Percentiles rank a stretch among this genome's conserved stretches.
phyloP scores from a whole-genome alignment of 2,113 vertebrate genomes.

The Trematomus loennbergii region DNA sequence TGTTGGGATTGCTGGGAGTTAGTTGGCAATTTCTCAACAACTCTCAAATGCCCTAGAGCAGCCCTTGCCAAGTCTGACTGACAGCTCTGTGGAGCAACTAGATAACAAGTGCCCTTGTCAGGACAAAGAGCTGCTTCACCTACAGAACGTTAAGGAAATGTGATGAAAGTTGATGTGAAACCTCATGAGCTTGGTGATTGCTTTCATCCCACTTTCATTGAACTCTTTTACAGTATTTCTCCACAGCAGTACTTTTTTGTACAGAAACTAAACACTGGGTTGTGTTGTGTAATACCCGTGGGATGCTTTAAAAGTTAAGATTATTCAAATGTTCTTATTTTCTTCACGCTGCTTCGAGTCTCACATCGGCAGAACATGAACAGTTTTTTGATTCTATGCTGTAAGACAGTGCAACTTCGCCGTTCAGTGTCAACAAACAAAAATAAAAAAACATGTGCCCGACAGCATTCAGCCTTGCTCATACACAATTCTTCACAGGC shows the following conservation, averaged over 20 bases:
- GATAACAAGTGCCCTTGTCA: conserved; percentile 5
- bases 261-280: conserved; percentile 12
- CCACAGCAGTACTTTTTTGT: conserved; percentile 2
- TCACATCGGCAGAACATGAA: conserved; percentile 2
- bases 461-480: conserved; percentile 8
- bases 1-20: conserved; percentile 2
- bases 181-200: not conserved
- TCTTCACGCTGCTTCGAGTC: conserved; percentile 1
- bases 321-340: conserved; percentile 37
- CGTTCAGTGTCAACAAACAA: conserved; percentile 23
- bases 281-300: conserved; percentile 39
- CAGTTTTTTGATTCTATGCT: conserved; percentile 17
- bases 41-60: conserved; percentile 13
- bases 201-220: not conserved
- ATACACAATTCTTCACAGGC: conserved; percentile 2
- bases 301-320: conserved; percentile 32
- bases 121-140: not conserved
- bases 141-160: not conserved
- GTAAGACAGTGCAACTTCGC: not conserved
- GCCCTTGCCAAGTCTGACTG: conserved; percentile 31
- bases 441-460: conserved; percentile 4
- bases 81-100: conserved; percentile 28
- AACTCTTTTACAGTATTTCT: conserved; percentile 12
- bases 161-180: not conserved
- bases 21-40: conserved; percentile 23